A percentile compares a stretch with the other conserved stretches of the same genome.
These are phyloP conservation scores for Dexiosoma caninum DNA, from an alignment of 2,888 invertebrate species.

Conservation along the genomic window DNA sequence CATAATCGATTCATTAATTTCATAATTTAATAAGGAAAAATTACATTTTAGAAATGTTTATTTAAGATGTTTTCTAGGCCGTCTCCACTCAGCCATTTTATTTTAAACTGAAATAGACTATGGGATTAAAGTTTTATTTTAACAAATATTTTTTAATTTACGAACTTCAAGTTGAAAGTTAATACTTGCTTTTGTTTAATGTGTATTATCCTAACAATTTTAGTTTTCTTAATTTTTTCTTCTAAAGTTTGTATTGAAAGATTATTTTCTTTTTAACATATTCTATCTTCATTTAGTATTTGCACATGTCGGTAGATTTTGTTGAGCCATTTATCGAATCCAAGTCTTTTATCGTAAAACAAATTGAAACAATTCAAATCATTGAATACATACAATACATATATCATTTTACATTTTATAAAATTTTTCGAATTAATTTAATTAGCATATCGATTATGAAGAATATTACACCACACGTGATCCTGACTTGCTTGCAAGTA, in stretches of 20 bases:
- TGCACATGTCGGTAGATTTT: neutral
- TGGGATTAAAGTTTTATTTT: too few relatives aligned
- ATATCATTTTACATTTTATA: slow-evolving; percentile 52
- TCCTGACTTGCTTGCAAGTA: slow-evolving; percentile 95
- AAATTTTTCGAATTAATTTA: slow-evolving; percentile 50
- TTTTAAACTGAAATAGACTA: too few relatives aligned
- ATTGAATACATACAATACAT: too few relatives aligned
- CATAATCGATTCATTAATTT: too few relatives aligned
- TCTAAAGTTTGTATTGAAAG: slow-evolving; percentile 17
- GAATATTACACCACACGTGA: slow-evolving; percentile 98
- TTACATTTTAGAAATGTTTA: too few relatives aligned
- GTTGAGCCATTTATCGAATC: slow-evolving; percentile 2
- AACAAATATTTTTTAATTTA: too few relatives aligned
- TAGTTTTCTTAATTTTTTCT: slow-evolving; percentile 22
- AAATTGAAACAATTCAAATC: neutral
- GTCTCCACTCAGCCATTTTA: too few relatives aligned
- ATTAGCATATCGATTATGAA: slow-evolving; percentile 91
- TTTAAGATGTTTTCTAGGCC: too few relatives aligned
- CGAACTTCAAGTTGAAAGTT: too few relatives aligned
- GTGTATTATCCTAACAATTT: slow-evolving; percentile 29
- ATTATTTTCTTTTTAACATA: neutral
- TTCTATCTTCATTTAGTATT: neutral
- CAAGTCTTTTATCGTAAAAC: slow-evolving; percentile 2
- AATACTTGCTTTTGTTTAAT: slow-evolving; percentile 56
- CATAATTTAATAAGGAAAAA: too few relatives aligned